Percentiles rank a stretch among this genome's conserved stretches.
Conservation (phyloP, 2,888 invertebrate genomes). For the Mesoligia furuncula region DNA sequence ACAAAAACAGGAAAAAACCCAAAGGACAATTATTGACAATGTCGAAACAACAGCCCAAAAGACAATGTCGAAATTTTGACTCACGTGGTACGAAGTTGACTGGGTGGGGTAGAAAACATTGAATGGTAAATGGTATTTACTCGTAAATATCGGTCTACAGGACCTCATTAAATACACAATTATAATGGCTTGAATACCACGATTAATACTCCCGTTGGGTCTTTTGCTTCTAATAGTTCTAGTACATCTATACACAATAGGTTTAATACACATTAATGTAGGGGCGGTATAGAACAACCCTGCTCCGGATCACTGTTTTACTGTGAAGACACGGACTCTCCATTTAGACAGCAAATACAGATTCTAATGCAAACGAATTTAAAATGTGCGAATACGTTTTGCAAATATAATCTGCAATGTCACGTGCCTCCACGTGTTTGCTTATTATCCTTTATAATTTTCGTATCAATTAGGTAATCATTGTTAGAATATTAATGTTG, state of each 20-base stretch:
- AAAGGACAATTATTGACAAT: too few species aligned
- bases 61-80: neutral
- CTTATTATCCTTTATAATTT: constrained; percentile 24
- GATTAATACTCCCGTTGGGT: too few species aligned
- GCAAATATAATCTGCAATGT: constrained; percentile 40
- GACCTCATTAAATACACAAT: too few species aligned
- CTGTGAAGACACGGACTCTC: neutral
- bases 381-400: constrained; percentile 18
- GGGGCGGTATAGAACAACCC: too few species aligned
- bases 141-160: too few species aligned
- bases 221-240: too few species aligned
- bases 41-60: too few species aligned
- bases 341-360: constrained; percentile 37
- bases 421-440: constrained; percentile 39
- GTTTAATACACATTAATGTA: neutral
- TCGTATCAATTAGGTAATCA: constrained; percentile 27
- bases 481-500: constrained; percentile 43
- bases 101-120: neutral
- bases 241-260: too few species aligned
- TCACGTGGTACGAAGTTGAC: neutral
- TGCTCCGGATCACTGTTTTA: neutral
- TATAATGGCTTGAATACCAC: too few species aligned
- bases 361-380: constrained; percentile 21
- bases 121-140: neutral
- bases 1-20: neutral